Evolutionary conservation across 2,888 invertebrate species (phyloP), one percentile per base, ranked within the genome.

Genomic region (Hermaeophaga mercurialis): DNA sequence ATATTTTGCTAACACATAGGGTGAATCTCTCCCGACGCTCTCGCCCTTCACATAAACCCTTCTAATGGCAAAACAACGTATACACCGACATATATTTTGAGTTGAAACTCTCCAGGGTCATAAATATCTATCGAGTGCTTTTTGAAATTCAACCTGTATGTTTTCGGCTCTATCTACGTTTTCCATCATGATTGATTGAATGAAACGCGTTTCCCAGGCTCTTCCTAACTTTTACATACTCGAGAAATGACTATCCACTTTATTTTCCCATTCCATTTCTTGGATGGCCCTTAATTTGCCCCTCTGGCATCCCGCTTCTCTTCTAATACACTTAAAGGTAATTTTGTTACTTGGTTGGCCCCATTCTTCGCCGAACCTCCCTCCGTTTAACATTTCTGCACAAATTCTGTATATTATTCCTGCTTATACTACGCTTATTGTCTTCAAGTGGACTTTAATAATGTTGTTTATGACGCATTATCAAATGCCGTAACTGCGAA

Each of bases 141-240:
- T 61, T 56, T 50, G 61, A 58, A 58, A 61, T 56, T 54, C 61
- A 55, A 58, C 55, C 58, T 58, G 58, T 58, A 53, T 56, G 57
- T 61, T 61, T 60, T 56, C 56, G 41, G 43, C 49, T 36, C 33
- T 45, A 47, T 61, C 56, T 54, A 43, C 49, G 47, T 54, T 54
- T 59, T 56, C 39, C 56, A 61, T 59, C 58, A 49, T 61, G 61
- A 61, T 61, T 61, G 61, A 61, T 61, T 48, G 58, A 50, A 58
- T 46, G 53, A 28, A 45, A 54, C 26, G 38, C 31, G 58, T 39
- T 50, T 54, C 26, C 28, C 49, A 44, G 54, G 41, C 41, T 43
- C 34, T 44, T 47, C 41, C 43, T 33, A 46, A 43, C 24, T 39
- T 56, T 41, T 34, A n/a, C 26, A 22, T 28, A 24, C 47, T 34